These are phyloP conservation scores for Caenorhabditis sinica DNA, from an alignment of 2,888 invertebrate genomes.

Conservation along the genomic window DNA sequence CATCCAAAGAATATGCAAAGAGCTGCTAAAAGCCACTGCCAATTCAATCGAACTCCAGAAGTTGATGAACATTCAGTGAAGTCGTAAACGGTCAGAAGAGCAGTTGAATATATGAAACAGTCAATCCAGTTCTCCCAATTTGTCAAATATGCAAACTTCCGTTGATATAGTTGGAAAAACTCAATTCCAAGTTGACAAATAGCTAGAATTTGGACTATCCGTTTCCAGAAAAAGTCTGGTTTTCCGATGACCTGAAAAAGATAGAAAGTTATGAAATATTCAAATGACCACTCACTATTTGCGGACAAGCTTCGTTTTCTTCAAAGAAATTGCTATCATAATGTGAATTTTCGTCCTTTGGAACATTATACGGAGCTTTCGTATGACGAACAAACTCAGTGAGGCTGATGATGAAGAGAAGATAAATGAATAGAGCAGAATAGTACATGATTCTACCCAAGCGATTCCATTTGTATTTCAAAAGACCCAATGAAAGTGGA, in stretches of 20 bases:
- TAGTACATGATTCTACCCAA: conserved; percentile 86
- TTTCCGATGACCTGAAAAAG: conserved; percentile 30
- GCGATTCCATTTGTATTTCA: conserved; percentile 85
- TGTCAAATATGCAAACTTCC: conserved; percentile 85
- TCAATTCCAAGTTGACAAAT: conserved; percentile 83
- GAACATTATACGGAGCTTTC: conserved; percentile 79
- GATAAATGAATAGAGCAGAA: conserved; percentile 84
- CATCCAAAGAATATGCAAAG: conserved; percentile 85
- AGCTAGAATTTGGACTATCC: conserved; percentile 83
- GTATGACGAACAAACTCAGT: conserved; percentile 85
- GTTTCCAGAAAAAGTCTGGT: conserved; percentile 62
- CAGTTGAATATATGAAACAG: conserved; percentile 85
- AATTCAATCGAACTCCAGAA: conserved; percentile 84
- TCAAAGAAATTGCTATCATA: conserved; percentile 54
- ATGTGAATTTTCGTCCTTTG: conserved; percentile 15
- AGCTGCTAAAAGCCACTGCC: conserved; percentile 86
- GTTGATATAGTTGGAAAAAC: conserved; percentile 85
- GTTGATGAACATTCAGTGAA: conserved; percentile 84
- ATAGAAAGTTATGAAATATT: background rate
- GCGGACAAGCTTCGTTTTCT: conserved; percentile 60
- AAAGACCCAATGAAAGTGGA: conserved; percentile 85
- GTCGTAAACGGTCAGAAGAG: conserved; percentile 85
- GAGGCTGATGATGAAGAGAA: conserved; percentile 85
- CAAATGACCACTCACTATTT: conserved; percentile 52
- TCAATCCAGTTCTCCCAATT: conserved; percentile 85